phyloP scores from a whole-genome alignment of 2,888 invertebrate genomes.

The Teinopalpus imperialis region DNA sequence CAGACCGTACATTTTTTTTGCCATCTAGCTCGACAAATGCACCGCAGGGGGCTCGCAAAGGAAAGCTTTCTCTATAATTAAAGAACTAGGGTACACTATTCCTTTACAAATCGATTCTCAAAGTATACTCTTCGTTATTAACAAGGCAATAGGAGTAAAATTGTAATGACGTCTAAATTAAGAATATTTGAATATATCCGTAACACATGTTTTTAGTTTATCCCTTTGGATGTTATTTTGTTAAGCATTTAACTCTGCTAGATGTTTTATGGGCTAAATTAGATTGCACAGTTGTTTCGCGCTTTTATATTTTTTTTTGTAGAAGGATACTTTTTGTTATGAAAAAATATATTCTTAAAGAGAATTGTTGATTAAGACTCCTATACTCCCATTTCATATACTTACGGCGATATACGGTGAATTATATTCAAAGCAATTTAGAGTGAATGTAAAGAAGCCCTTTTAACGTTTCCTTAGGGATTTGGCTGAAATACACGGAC shows the following conservation, averaged over 20 bases:
- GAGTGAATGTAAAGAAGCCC: constrained; percentile 8
- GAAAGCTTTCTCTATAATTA: constrained; percentile 45
- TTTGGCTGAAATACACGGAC: not conserved
- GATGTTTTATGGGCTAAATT: constrained; percentile 44
- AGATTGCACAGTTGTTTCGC: constrained; percentile 4
- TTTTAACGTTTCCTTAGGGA: constrained; percentile 13
- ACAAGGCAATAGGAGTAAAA: constrained; percentile 28
- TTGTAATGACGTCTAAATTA: constrained; percentile 36
- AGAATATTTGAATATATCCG: constrained; percentile 29
- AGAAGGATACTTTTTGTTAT: not conserved
- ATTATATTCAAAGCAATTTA: constrained; percentile 12
- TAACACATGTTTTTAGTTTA: constrained; percentile 40
- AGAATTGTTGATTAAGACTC: not conserved
- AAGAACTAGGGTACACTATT: constrained; percentile 19
- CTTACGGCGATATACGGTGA: not conserved
- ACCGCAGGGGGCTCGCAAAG: constrained; percentile 36
- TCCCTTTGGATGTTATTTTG: constrained; percentile 49
- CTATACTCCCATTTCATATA: not conserved
- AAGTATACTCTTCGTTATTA: constrained; percentile 32
- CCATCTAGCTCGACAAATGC: constrained; percentile 35
- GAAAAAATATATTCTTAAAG: not conserved
- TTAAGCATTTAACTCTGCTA: constrained; percentile 49
- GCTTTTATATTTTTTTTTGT: not conserved
- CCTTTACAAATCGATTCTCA: constrained; percentile 5
- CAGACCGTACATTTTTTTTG: constrained; percentile 19